A percentile compares a stretch with the other conserved stretches of the same genome.
These are phyloP conservation scores for Biston stratarius DNA, from an alignment of 2,888 invertebrate genomes.

Conservation along the genomic window DNA sequence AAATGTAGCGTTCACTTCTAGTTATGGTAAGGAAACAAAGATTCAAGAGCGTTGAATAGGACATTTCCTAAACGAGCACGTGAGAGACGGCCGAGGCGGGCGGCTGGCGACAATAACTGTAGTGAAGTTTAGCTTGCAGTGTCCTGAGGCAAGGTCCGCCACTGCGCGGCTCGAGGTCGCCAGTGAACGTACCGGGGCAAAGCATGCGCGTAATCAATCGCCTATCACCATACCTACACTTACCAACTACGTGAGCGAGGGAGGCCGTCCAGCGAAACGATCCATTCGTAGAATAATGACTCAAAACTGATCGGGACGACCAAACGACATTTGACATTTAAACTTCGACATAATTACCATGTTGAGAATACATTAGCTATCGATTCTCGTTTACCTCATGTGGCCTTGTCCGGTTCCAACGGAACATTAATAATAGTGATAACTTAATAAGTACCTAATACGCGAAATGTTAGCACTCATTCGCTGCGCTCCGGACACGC, in stretches of 20 bases:
- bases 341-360: conserved; percentile 26
- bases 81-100: conserved; percentile 40
- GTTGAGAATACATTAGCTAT: conserved; percentile 21
- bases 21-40: conserved; percentile 29
- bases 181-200: conserved; percentile 75
- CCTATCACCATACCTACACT: conserved; percentile 44
- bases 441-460: neutral
- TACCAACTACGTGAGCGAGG: conserved; percentile 35
- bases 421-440: conserved; percentile 19
- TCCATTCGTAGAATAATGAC: conserved; percentile 38
- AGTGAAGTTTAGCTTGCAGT: conserved; percentile 45
- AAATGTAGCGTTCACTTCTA: neutral
- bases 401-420: conserved; percentile 33
- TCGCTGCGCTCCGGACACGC: conserved; percentile 3
- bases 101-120: conserved; percentile 50
- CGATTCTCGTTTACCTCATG: conserved; percentile 23
- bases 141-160: conserved; percentile 76
- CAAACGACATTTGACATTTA: conserved; percentile 38
- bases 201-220: conserved; percentile 66
- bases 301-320: conserved; percentile 18
- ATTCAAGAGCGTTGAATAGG: conserved; percentile 53
- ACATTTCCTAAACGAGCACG: conserved; percentile 54
- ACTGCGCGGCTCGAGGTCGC: conserved; percentile 69
- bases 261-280: conserved; percentile 30
- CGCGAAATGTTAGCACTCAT: conserved; percentile 9